Base-by-base conservation (phyloP, 2,888 invertebrate species). In the Tinea pellionella region DNA sequence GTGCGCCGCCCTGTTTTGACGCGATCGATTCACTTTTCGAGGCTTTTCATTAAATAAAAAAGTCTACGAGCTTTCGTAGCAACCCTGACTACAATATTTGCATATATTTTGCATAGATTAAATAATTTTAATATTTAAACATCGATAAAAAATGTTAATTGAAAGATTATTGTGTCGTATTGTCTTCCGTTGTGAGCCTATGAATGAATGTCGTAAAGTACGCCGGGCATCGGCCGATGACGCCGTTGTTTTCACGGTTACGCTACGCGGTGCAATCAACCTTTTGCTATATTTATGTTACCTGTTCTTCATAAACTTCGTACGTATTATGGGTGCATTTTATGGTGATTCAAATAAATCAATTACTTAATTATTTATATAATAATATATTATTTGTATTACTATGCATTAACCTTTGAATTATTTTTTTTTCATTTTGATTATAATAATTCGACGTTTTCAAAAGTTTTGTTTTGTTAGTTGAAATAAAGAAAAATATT, bases 1-100 rank as follows among this genome's bases (percentile, higher is more conserved):
- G 30, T 16, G 32, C 32, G 15, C 30, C 57, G 57, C 57, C 57
- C 57, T 19, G 57, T 32, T 57, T 16, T 30, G 32, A 57, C 57
- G 30, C 57, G 30, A 57, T 57, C 57, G 57, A 57, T 57, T 57
- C 18, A 24, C 19, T 53, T 53, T 53, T 53, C 53, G 53, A 53
- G 53, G 53, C 53, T 53, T 53, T 47, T 15, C 8, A 15, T 47
- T 15, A n/a, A 15, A 15, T 15, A 47, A 47, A 47, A 47, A 47
- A 15, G n/a, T 47, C 47, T 47, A 16, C 9, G n/a, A 47, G 15
- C 15, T 15, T 47, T 47, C 8, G 47, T 47, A 47, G n/a, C 47
- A 47, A 47, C 15, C 16, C n/a, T 15, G n/a, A 41, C 2, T 41
- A 41, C 6, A 24, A 24, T 4, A 15, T 47, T 15, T 47, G 13